Conservation (phyloP, 2,113 vertebrate species). For the Notarius lentiginosus region DNA sequence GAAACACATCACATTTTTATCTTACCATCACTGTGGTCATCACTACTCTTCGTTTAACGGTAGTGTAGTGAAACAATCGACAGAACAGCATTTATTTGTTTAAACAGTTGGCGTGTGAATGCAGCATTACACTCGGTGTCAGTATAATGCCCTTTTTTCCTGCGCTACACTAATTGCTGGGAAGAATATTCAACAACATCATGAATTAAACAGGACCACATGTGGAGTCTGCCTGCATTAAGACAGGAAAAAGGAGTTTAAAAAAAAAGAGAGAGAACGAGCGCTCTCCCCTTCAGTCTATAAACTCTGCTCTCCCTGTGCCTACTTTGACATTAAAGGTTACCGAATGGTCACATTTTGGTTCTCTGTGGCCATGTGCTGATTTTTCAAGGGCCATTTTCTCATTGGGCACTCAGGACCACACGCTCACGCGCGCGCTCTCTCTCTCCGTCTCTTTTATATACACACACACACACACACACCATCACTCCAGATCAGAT, state of each 20-base stretch:
- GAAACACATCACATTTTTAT: not conserved
- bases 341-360: constrained; percentile 20
- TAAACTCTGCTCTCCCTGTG: not conserved
- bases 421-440: constrained; percentile 17
- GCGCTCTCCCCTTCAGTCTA: not conserved
- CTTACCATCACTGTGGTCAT: not conserved
- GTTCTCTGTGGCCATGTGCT: constrained; percentile 39
- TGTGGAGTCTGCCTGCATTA: constrained; percentile 10
- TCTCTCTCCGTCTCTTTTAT: constrained; percentile 33
- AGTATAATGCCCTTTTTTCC: constrained; percentile 1
- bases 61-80: not conserved
- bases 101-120: constrained; percentile 14
- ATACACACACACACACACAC: not conserved
- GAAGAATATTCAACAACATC: constrained; percentile 45
- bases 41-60: not conserved
- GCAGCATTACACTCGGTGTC: constrained; percentile 28
- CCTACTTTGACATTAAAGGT: constrained; percentile 37
- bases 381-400: constrained; percentile 34
- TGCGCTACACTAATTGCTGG: constrained; percentile 30
- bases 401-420: constrained; percentile 33
- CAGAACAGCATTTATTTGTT: not conserved
- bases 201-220: constrained; percentile 49
- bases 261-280: not conserved
- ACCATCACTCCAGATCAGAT: constrained; percentile 57
- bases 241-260: not conserved